Percentiles rank a stretch among this genome's conserved stretches.
Evolutionary conservation across 2,113 vertebrate species (phyloP).

Genomic region (Mormoops blainvillei): DNA sequence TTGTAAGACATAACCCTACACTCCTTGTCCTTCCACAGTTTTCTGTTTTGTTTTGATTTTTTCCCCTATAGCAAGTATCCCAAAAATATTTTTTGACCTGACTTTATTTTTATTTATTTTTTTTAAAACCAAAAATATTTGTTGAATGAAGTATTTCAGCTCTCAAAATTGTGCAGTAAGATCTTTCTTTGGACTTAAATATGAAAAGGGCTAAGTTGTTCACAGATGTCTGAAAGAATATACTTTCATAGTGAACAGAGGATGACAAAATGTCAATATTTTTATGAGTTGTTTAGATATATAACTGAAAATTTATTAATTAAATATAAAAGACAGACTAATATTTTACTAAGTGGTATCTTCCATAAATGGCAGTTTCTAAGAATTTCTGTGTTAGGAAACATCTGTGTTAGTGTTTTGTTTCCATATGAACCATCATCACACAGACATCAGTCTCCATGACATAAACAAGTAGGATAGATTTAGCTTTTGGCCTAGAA

Average conservation of each 20-base stretch:
- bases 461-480: constrained; percentile 21
- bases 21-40: not conserved
- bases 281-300: constrained; percentile 33
- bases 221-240: not conserved
- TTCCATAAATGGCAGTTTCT: constrained; percentile 48
- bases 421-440: constrained; percentile 65
- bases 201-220: not conserved
- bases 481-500: constrained; percentile 39
- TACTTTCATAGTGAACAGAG: not conserved
- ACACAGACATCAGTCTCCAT: constrained; percentile 40
- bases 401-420: constrained; percentile 45
- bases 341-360: constrained; percentile 39
- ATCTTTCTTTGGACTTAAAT: constrained; percentile 10
- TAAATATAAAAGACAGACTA: constrained; percentile 47
- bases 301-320: constrained; percentile 13
- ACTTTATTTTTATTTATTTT: too few species aligned
- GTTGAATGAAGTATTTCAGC: not conserved
- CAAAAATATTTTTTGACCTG: too few species aligned
- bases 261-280: constrained; percentile 33
- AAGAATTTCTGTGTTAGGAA: constrained; percentile 41
- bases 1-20: not conserved
- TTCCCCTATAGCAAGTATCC: not conserved
- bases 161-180: not conserved
- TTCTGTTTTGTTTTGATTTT: not conserved
- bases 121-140: not conserved